Evolutionary conservation across 2,113 vertebrate species (phyloP), one percentile per base, ranked within the genome.

Genomic region (Mionectes macconnelli): DNA sequence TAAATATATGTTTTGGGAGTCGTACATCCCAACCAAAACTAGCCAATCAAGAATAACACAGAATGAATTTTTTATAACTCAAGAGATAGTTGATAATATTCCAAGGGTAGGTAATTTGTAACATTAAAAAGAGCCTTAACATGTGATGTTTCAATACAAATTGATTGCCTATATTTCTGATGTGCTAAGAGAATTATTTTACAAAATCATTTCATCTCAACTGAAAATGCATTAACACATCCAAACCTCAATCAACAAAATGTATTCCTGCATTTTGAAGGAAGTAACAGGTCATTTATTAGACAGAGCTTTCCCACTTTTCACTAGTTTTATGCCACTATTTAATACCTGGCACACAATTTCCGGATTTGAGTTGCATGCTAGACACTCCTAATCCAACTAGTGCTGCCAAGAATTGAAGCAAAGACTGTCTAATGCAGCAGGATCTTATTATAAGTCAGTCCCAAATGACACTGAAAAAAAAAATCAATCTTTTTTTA

Each of bases 381-480:
- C 57, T 81, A 87, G 77, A 90, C 77, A 57, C 10, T 56, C 74
- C 72, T 97, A 95, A 97, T 97, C 92, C 90, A 97, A 89, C 68
- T 30, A 31, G 62, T 18, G 59, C 19, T 66, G 76, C 96, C 95
- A 95, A 91, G 69, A 92, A 95, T 88, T 1, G 9, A 97, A 96
- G 85, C 90, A 89, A 96, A 95, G 88, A 94, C 87, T 96, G 81
- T 45, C 88, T 97, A 98, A 95, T 93, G 83, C 85, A 80, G 80
- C 60, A 89, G 47, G 80, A 96, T 96, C 85, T 92, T 87, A 93
- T 59, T 90, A 95, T 79, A 95, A 97, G 76, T 84, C 59, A 85
- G 92, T 96, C 92, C 94, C 85, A 96, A 97, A 93, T 84, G 95
- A 95, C 89, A 92, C 86, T 88, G 33, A 37, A 42, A 78, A 75